Base-by-base conservation (phyloP, 2,888 invertebrate species). In the Seira sanloemensis region DNA sequence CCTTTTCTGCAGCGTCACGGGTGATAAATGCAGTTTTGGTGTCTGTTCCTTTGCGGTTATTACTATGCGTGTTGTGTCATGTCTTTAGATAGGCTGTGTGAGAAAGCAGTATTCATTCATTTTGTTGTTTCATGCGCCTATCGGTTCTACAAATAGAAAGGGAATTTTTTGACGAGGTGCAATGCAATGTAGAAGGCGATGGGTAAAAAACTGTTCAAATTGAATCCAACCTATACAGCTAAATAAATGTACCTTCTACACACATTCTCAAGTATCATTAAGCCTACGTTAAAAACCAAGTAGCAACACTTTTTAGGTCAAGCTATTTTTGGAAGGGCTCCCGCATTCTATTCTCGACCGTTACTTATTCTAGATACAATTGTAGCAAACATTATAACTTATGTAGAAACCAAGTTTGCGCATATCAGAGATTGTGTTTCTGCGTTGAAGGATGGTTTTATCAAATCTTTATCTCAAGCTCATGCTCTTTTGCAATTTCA, bases 311-410 rank as follows among this genome's bases (percentile, higher is more conserved):
- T 83, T 83, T 83, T 83, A 68, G 82, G 82, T 83, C 82, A 83
- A 72, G 77, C 82, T 83, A 78, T 83, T 83, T 78, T 83, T 83
- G 82, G 78, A 83, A 83, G 78, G 83, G 78, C 74, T 83, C 74
- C 75, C 75, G 50, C 78, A 66, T 81, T 73, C 12, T 50, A 18
- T n/a, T n/a, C n/a, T n/a, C 67, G 83, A 83, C 83, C 83, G 83
- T 83, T 83, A 83, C 37, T 83, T 77, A 62, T 69, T 67, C 50
- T 37, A n/a, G n/a, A n/a, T n/a, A n/a, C n/a, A n/a, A n/a, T n/a
- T n/a, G n/a, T n/a, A n/a, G n/a, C n/a, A n/a, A n/a, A n/a, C n/a
- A n/a, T n/a, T n/a, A n/a, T n/a, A n/a, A n/a, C n/a, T n/a, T n/a
- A n/a, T n/a, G n/a, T n/a, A n/a, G n/a, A n/a, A n/a, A n/a, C n/a